Conservation (phyloP, 2,113 vertebrate species). For the Taxidea taxus region DNA sequence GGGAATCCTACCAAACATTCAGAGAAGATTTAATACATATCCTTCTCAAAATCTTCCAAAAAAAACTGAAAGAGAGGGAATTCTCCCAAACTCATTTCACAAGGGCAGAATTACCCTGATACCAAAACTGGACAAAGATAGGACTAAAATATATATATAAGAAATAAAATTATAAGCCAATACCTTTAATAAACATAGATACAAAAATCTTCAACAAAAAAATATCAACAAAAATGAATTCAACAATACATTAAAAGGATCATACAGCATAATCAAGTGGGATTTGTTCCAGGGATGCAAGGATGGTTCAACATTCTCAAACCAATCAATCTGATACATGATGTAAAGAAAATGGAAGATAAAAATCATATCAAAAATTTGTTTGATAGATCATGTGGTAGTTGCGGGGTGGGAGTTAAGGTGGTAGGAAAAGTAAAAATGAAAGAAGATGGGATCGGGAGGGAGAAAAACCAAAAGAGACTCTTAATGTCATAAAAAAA, state of each 20-base stretch:
- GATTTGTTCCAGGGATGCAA: background rate
- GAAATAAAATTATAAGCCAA: background rate
- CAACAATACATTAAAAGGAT: background rate
- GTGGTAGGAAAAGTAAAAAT: too few species aligned
- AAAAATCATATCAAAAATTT: background rate
- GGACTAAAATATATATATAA: background rate
- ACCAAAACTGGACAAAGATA: background rate
- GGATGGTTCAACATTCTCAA: background rate
- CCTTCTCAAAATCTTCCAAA: background rate
- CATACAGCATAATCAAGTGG: background rate
- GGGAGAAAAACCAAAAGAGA: too few species aligned
- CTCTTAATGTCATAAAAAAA: too few species aligned
- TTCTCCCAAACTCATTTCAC: background rate
- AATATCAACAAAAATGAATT: too few species aligned
- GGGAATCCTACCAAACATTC: background rate
- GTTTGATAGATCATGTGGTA: too few species aligned
- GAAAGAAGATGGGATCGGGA: too few species aligned
- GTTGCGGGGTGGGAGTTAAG: too few species aligned
- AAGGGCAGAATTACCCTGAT: background rate
- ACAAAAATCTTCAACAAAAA: background rate
- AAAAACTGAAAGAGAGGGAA: background rate
- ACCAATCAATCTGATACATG: background rate
- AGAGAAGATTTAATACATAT: background rate
- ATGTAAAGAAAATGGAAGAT: background rate
- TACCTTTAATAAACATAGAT: background rate